Percentiles rank a stretch among this genome's conserved stretches.
These are phyloP conservation scores for Microcebus griseorufus DNA, from an alignment of 2,113 vertebrate genomes.

Conservation along the genomic window DNA sequence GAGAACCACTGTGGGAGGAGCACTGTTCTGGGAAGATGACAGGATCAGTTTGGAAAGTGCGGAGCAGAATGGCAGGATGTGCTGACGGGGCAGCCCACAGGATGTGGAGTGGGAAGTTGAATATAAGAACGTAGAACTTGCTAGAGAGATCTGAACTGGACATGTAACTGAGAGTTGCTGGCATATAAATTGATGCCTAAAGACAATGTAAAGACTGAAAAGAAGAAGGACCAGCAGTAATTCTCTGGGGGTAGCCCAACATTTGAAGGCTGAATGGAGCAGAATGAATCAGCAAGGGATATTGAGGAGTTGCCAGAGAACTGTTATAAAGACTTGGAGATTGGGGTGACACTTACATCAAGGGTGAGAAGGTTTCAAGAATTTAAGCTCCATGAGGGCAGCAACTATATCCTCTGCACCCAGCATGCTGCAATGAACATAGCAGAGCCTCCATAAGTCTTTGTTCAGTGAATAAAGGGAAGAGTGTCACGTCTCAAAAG, in stretches of 20 bases:
- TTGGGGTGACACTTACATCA: neutral
- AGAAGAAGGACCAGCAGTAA: neutral
- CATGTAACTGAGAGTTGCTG: neutral
- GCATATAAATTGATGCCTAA: neutral
- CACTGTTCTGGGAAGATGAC: neutral
- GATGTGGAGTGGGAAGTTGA: neutral
- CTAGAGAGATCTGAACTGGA: neutral
- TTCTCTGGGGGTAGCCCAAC: neutral
- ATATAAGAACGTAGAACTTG: neutral
- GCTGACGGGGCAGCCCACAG: neutral
- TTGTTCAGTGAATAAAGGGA: neutral
- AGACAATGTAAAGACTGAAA: neutral
- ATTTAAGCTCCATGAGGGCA: neutral
- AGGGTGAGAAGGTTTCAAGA: neutral
- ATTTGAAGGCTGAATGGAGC: neutral
- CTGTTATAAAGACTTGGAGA: neutral
- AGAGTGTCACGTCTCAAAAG: neutral
- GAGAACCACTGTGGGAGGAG: neutral
- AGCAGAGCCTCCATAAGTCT: neutral
- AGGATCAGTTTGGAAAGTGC: neutral
- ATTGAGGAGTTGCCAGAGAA: neutral
- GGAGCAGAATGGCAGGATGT: neutral
- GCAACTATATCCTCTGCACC: neutral
- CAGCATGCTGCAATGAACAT: neutral
- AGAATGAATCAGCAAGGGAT: neutral